Base-by-base conservation (phyloP, 1,140 invertebrate species). In the Stenopsyche tienmushanensis region DNA sequence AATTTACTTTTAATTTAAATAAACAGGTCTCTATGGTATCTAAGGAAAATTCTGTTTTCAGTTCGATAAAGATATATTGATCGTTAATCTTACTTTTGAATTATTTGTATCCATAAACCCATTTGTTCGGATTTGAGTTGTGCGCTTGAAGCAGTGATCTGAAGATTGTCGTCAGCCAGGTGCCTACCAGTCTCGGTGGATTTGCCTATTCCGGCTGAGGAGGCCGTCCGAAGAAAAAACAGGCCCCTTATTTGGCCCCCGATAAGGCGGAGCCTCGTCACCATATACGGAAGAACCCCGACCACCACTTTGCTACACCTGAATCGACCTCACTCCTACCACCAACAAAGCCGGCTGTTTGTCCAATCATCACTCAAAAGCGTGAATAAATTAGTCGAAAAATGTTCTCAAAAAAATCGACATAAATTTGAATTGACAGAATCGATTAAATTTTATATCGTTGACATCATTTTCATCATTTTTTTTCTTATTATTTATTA, bases 161-260 rank as follows among this genome's bases (percentile, higher is more conserved):
- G 20, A 18, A 44, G 1, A 1, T 39, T 20, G 18, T 41, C 17
- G 13, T 29, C 26, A 24, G n/a, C 62, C 62, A 44, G 62, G 62
- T 64, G 63, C 63, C 63, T 49, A 65, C 52, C 54, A 53, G 63
- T 65, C 63, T 58, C 26, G 41, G 18, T 25, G 63, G 52, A 65
- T 65, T 65, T 65, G 63, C 63, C 63, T 65, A 65, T 65, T 65
- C 45, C 41, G 63, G 63, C 15, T 17, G 20, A n/a, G 26, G 52
- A 64, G 62, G 50, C 49, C 42, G 50, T 29, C 53, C 63, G 39
- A 24, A 29, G 15, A 58, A 65, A 65, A 65, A 64, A 49, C 29
- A 20, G 60, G 29, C n/a, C 44, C 63, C 39, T 21, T 53, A 42
- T 57, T 41, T 65, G 34, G 63, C 15, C 23, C 50, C 54, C 34